phyloP scores from a whole-genome alignment of 2,888 invertebrate species.

The Physocephala rufipes region DNA sequence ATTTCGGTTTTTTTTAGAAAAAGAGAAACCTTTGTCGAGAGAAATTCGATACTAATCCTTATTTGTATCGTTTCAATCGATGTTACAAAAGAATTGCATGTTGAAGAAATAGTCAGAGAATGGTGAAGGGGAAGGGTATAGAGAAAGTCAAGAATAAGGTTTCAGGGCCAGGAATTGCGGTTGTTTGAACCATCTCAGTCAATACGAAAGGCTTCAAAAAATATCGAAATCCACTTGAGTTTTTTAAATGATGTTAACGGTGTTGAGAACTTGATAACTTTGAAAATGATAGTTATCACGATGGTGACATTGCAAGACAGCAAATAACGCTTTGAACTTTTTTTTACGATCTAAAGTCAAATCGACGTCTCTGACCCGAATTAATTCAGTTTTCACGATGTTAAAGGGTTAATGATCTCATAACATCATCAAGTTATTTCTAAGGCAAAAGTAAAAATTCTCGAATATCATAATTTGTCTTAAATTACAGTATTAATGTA shows the following conservation, averaged over 20 bases:
- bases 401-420: no score
- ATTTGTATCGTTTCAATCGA: slow-evolving; percentile 9
- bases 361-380: no score
- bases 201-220: slow-evolving; percentile 20
- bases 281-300: not conserved
- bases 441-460: no score
- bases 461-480: no score
- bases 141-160: not conserved
- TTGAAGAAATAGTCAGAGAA: not conserved
- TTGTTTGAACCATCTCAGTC: not conserved
- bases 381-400: no score
- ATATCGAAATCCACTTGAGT: not conserved
- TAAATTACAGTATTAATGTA: no score
- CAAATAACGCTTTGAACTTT: no score
- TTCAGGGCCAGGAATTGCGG: not conserved
- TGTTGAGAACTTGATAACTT: not conserved
- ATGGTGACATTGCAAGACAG: no score
- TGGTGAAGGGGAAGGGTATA: not conserved
- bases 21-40: not conserved
- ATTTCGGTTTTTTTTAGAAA: not conserved
- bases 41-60: slow-evolving; percentile 35
- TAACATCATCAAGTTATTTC: no score
- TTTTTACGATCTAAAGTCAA: no score
- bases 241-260: not conserved
- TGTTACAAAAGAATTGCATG: not conserved